These are phyloP conservation scores for Hydractinia echinata DNA, from an alignment of 30 jellyfish, hydroid and myxozoan genomes.

Conservation along the genomic window DNA sequence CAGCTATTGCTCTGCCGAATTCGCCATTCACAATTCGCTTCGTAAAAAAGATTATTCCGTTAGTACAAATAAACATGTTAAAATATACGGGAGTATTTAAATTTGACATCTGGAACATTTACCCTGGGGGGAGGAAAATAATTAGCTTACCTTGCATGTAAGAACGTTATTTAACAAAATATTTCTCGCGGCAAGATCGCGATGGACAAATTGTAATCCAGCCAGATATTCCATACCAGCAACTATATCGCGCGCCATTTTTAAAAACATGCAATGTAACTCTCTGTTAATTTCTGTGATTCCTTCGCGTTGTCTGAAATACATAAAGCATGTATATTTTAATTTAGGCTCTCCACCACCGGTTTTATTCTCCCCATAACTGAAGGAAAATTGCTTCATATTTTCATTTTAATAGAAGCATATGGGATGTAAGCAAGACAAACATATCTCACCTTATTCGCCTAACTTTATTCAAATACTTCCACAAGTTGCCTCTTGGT, in stretches of 20 bases:
- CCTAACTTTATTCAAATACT: conserved; percentile 43
- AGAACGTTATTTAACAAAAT: conserved; percentile 57
- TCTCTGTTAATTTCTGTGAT: conserved; percentile 30
- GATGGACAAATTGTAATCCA: conserved; percentile 76
- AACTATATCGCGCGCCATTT: conserved; percentile 85
- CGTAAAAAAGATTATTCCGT: too few species aligned
- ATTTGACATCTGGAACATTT: too few species aligned
- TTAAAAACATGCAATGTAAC: conserved; percentile 52
- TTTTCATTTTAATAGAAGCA: neutral
- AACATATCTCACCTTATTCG: conserved; percentile 47
- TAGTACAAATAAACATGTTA: too few species aligned
- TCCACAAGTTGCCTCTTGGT: conserved; percentile 73
- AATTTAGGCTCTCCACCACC: too few species aligned
- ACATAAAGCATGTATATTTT: neutral
- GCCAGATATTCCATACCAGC: conserved; percentile 94
- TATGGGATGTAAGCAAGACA: neutral
- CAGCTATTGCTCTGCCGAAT: too few species aligned
- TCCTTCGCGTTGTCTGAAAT: conserved; percentile 38
- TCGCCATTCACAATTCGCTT: too few species aligned
- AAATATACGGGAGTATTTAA: too few species aligned
- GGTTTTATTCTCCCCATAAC: too few species aligned
- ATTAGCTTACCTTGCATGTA: conserved; percentile 70
- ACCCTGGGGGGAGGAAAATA: neutral
- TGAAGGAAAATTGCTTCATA: neutral
- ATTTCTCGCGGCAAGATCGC: conserved; percentile 94